phyloP scores from a whole-genome alignment of 2,113 vertebrate species.

The Bubo bubo region DNA sequence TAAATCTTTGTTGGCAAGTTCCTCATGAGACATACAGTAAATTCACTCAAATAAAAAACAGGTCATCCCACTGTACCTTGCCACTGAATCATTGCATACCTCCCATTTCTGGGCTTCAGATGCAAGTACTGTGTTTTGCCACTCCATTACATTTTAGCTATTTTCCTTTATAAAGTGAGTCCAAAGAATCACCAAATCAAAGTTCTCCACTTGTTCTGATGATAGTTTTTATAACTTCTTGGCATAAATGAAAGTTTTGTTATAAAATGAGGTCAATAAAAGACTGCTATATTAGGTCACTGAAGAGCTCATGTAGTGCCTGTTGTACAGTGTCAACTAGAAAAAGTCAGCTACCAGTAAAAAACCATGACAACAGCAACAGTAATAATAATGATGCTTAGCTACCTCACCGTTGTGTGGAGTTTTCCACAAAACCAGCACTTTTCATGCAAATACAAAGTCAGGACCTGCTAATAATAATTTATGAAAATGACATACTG shows the following conservation, averaged over 20 bases:
- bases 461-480: neutral
- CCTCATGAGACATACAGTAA: neutral
- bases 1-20: neutral
- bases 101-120: neutral
- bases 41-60: neutral
- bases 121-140: neutral
- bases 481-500: neutral
- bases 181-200: neutral
- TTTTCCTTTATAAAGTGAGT: neutral
- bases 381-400: neutral
- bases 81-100: neutral
- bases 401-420: neutral
- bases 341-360: neutral
- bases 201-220: neutral
- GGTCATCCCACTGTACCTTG: neutral
- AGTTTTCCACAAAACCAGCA: neutral
- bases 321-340: neutral
- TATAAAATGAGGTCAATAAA: neutral
- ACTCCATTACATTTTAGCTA: neutral
- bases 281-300: neutral
- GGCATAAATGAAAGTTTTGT: neutral
- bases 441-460: neutral
- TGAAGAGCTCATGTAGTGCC: neutral
- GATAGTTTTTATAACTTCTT: neutral
- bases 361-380: neutral